phyloP scores from a whole-genome alignment of 2,888 invertebrate species.

The Ochropleura plecta region DNA sequence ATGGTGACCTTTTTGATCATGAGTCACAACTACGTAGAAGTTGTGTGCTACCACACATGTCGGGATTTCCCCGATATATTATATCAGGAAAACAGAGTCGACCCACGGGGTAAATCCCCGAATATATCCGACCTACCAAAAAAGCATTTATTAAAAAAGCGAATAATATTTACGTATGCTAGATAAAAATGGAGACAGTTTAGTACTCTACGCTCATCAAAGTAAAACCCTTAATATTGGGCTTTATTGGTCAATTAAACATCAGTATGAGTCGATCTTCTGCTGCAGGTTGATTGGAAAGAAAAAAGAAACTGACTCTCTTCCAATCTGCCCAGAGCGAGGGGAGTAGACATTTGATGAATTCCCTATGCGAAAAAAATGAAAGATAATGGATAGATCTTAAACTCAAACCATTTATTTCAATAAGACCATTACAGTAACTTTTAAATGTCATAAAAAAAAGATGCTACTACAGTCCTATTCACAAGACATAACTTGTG shows the following conservation, averaged over 20 bases:
- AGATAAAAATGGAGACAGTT: neutral
- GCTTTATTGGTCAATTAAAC: neutral
- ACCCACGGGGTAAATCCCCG: neutral
- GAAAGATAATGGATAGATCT: too few species aligned
- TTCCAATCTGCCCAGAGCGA: too few species aligned
- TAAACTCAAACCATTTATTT: too few species aligned
- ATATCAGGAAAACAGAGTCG: neutral
- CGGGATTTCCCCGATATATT: neutral
- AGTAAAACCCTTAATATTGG: neutral
- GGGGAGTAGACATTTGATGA: too few species aligned
- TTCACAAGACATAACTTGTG: too few species aligned
- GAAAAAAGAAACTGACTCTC: too few species aligned
- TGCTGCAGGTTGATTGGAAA: too few species aligned
- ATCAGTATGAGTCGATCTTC: neutral
- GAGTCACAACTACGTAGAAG: neutral
- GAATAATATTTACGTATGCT: neutral
- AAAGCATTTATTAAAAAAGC: neutral
- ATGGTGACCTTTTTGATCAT: neutral
- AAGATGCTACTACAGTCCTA: too few species aligned
- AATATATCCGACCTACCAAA: neutral
- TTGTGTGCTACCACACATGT: too few species aligned
- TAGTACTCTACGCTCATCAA: neutral
- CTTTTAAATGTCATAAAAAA: too few species aligned
- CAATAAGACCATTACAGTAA: too few species aligned
- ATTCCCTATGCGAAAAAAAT: too few species aligned